phyloP scores from a whole-genome alignment of 2,113 vertebrate genomes.

The Mungos mungo region DNA sequence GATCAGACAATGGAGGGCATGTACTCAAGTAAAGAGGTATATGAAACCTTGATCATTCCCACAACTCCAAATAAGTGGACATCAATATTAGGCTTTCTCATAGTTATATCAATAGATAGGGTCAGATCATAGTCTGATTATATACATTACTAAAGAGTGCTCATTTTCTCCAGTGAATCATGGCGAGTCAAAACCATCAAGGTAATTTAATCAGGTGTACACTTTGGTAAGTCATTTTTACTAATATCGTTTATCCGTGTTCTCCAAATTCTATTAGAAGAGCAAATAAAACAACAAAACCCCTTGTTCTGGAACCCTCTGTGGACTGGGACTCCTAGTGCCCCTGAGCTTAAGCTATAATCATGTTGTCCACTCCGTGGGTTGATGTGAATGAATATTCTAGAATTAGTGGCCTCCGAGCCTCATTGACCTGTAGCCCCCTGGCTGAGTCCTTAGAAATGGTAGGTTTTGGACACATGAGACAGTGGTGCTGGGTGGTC shows the following conservation, averaged over 20 bases:
- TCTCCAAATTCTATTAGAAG: not conserved
- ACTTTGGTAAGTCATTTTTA: not conserved
- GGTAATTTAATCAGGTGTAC: not conserved
- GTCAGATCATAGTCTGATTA: not conserved
- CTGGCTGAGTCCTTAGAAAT: not conserved
- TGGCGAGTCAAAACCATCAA: not conserved
- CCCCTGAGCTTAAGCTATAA: not conserved
- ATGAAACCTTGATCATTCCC: not conserved
- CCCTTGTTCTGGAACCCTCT: not conserved
- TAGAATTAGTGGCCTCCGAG: not conserved
- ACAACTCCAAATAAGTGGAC: conserved; percentile 1
- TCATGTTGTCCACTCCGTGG: rapidly evolving
- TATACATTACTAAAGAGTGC: not conserved
- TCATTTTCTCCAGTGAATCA: not conserved
- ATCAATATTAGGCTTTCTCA: not conserved
- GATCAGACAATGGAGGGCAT: not conserved
- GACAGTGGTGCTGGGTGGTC: not conserved
- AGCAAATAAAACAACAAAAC: not conserved
- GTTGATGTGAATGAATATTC: not conserved
- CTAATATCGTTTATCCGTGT: not conserved
- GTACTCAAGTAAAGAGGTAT: not conserved
- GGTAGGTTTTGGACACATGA: not conserved
- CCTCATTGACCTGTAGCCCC: not conserved
- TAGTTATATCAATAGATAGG: not conserved
- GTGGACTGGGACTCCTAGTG: no score